These are phyloP conservation scores for Lordiphosa fenestrarum DNA, from an alignment of 2,888 invertebrate species.

Conservation along the genomic window DNA sequence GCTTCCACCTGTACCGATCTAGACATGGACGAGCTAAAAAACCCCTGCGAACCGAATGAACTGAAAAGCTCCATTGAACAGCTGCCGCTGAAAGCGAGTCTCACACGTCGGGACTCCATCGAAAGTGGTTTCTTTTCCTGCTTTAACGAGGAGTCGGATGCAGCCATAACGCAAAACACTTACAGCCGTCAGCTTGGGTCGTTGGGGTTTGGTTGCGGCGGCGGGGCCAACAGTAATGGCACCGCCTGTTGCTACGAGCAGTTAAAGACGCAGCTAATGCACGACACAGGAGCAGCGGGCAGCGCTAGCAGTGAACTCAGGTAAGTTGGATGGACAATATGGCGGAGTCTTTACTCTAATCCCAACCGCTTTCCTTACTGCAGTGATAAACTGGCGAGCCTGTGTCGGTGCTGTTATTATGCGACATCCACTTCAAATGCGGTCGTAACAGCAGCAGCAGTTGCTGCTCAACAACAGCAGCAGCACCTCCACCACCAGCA, in stretches of 20 bases:
- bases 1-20: conserved; percentile 60
- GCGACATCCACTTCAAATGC: conserved; percentile 59
- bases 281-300: conserved; percentile 58
- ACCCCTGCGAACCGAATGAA: conserved; percentile 60
- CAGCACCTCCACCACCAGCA: conserved; percentile 59
- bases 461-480: conserved; percentile 46
- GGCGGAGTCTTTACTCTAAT: neutral
- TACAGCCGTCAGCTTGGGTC: conserved; percentile 64
- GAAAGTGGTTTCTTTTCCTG: conserved; percentile 95
- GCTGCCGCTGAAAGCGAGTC: conserved; percentile 70
- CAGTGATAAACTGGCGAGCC: conserved; percentile 78
- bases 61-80: conserved; percentile 61
- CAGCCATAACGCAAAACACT: conserved; percentile 81
- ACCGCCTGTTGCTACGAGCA: conserved; percentile 76
- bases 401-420: conserved; percentile 79
- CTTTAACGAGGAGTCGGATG: conserved; percentile 89
- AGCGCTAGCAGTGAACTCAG: conserved; percentile 63
- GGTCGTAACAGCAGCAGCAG: conserved; percentile 53
- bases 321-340: conserved; percentile 41
- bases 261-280: conserved; percentile 75
- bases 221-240: conserved; percentile 48
- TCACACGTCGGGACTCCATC: conserved; percentile 90
- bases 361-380: conserved; percentile 9
- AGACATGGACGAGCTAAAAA: conserved; percentile 68
- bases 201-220: conserved; percentile 55